Conservation (phyloP, 2,113 vertebrate species). For the Phainopepla nitens region DNA sequence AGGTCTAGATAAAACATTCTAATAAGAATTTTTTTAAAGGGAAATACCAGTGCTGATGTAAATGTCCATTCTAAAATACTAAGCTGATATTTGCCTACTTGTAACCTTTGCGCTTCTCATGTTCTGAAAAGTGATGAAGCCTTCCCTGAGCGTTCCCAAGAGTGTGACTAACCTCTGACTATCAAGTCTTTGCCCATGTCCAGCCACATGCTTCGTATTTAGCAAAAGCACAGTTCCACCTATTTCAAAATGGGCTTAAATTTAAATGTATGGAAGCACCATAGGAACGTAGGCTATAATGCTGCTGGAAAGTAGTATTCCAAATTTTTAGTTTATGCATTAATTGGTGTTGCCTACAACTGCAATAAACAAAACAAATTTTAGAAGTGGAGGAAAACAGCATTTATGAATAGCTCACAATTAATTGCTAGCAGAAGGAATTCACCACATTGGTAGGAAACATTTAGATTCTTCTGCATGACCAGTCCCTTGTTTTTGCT, state of each 20-base stretch:
- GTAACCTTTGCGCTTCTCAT: neutral
- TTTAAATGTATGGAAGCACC: neutral
- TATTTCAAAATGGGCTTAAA: neutral
- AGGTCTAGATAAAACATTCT: neutral
- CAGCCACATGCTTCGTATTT: neutral
- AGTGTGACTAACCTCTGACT: neutral
- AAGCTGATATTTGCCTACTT: neutral
- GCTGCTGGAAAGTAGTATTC: neutral
- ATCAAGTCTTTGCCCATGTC: accelerated
- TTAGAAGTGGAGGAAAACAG: neutral
- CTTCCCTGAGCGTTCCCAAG: neutral
- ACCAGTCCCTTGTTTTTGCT: neutral
- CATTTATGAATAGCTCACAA: neutral
- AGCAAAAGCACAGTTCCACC: neutral
- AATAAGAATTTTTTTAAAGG: neutral
- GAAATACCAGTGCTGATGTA: neutral
- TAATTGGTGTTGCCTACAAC: neutral
- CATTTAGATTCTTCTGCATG: conserved; percentile 1
- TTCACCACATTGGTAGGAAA: neutral
- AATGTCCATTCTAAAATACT: neutral
- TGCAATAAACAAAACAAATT: neutral
- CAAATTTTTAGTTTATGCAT: neutral
- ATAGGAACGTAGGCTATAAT: neutral
- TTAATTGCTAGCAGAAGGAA: conserved; percentile 1
- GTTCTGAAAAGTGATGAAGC: neutral